Evolutionary conservation across 2,113 vertebrate species (phyloP).

Genomic region (Colius striatus): DNA sequence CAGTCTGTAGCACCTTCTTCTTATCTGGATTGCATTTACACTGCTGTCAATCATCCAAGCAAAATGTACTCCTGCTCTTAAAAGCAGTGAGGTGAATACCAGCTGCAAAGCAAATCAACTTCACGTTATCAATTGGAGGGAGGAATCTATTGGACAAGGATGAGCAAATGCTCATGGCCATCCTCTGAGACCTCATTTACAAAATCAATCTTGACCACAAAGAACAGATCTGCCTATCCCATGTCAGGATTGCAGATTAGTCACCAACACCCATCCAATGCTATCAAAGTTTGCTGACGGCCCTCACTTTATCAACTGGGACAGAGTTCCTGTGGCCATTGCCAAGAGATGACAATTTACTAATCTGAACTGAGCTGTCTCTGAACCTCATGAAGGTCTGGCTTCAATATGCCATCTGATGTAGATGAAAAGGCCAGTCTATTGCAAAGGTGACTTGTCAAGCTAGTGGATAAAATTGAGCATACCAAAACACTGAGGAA

Average conservation of each 20-base stretch:
- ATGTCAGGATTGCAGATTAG: background rate
- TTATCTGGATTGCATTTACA: constrained; percentile 21
- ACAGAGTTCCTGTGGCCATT: constrained; percentile 57
- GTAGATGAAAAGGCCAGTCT: background rate
- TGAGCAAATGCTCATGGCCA: background rate
- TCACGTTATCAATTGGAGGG: background rate
- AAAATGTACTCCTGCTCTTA: background rate
- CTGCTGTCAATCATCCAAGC: background rate
- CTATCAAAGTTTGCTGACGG: constrained; percentile 15
- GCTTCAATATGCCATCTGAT: background rate
- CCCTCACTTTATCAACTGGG: constrained; percentile 48
- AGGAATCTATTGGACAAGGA: background rate
- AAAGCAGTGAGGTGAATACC: background rate
- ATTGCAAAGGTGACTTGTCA: background rate
- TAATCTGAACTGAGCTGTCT: constrained; percentile 13
- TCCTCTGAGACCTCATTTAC: background rate
- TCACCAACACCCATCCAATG: background rate
- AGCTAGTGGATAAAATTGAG: background rate
- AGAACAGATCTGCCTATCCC: background rate
- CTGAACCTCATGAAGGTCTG: background rate
- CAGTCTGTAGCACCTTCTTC: background rate
- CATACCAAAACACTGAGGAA: background rate
- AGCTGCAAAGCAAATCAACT: background rate
- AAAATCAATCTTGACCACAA: constrained; percentile 20
- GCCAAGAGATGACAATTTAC: constrained; percentile 47